phyloP scores from a whole-genome alignment of 2,797 vertebrate genomes.

The Molossus alvarezi region DNA sequence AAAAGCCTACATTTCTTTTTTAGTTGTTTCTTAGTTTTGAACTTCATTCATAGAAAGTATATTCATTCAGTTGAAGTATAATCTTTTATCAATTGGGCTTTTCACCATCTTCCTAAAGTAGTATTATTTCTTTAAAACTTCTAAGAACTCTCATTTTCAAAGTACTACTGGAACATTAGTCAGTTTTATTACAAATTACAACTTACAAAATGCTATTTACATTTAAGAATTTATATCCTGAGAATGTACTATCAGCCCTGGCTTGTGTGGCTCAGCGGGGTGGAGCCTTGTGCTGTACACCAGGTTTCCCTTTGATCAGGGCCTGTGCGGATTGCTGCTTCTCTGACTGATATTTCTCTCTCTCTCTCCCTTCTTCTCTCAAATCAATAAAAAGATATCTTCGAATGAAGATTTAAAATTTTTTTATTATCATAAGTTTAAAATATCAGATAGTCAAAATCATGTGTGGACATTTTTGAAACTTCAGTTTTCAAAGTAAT shows the following conservation, averaged over 20 bases:
- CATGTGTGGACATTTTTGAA: constrained; percentile 20
- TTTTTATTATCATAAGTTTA: neutral
- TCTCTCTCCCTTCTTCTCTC: no score
- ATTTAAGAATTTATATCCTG: constrained; percentile 26
- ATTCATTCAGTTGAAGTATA: constrained; percentile 4
- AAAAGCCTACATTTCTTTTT: neutral
- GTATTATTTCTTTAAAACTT: constrained; percentile 46
- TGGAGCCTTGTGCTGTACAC: no score
- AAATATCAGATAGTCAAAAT: constrained; percentile 48
- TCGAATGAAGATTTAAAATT: no score
- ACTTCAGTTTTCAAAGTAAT: constrained; percentile 18
- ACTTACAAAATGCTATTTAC: constrained; percentile 16
- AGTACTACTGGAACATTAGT: neutral
- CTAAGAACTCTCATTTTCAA: constrained; percentile 58
- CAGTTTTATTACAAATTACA: constrained; percentile 31
- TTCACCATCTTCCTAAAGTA: constrained; percentile 46
- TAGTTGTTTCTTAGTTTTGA: constrained; percentile 31
- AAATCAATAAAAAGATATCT: no score
- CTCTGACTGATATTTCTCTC: no score
- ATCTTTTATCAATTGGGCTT: neutral
- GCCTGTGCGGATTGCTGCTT: no score
- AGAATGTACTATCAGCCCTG: neutral
- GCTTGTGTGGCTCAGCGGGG: no score
- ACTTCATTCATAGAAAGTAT: constrained; percentile 31
- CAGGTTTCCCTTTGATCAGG: no score